Base-by-base conservation (phyloP, 2,113 vertebrate genomes). In the Rhinolophus ferrumequinum region DNA sequence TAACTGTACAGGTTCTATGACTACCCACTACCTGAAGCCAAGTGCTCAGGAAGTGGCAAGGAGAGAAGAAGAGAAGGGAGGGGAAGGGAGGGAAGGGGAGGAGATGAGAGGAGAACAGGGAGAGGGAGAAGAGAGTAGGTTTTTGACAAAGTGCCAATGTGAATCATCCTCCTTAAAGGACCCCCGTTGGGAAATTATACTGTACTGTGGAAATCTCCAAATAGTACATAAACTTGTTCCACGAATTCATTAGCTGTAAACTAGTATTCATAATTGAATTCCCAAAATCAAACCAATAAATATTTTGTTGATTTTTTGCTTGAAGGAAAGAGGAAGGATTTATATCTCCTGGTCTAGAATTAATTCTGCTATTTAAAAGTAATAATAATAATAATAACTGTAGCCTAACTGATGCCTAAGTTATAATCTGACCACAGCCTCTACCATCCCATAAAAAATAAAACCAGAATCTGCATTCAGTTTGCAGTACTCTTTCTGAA, bases 271-370 rank as follows among this genome's bases (percentile, higher is more conserved):
- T 88, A 72, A 66, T 47, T 92, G 21, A 33, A n/a, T 88, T 26
- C 41, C 93, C 41, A 60, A 88, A 94, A 75, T 62, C 11, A 93
- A 28, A 8, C 13, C 56, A 96, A 56, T 73, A 82, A 88, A 84
- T 75, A 54, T 41, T 90, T 44, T 56, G 56, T 56, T 86, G 16
- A 93, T 88, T 64, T 96, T 2, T 88, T 93, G 28, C 64, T 38
- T 84, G 16, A 88, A 79, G 70, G 22, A 52, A 92, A 70, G 38
- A 90, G 69, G 6, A 67, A 73, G 21, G 4, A 22, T 38, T 70
- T 88, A 41, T 83, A 41, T 77, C 38, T 77, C n/a, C 44, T 70
- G 33, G 47, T 54, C 64, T 87, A 41, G 35, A 95, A 69, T 90
- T 90, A 41, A 95, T 89, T 58, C n/a, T 86, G 30, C 47, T 89